Percentiles rank a stretch among this genome's conserved stretches.
These are phyloP conservation scores for Drosophila ochracea DNA, from an alignment of 2,888 invertebrate genomes.

Conservation along the genomic window DNA sequence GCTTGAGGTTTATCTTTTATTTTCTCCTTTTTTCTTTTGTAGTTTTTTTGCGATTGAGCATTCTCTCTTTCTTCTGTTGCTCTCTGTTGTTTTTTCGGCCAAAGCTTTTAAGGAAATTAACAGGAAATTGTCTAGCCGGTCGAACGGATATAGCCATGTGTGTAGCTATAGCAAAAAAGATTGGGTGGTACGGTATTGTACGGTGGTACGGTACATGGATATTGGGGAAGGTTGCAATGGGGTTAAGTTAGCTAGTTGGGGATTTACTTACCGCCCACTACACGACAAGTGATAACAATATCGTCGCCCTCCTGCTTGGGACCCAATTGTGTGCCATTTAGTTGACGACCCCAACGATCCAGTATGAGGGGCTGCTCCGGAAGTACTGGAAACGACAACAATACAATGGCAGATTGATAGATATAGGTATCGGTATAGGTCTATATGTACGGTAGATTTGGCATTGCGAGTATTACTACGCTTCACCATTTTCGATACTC, in stretches of 20 bases:
- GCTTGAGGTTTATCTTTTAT: slow-evolving; percentile 45
- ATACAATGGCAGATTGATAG: slow-evolving; percentile 22
- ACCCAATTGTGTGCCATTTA: slow-evolving; percentile 92
- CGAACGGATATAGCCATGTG: slow-evolving; percentile 70
- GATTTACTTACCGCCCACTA: slow-evolving; percentile 91
- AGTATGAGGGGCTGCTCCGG: slow-evolving; percentile 94
- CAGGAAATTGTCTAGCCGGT: slow-evolving; percentile 79
- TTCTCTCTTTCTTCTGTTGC: neutral
- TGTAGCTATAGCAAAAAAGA: slow-evolving; percentile 24
- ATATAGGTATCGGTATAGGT: slow-evolving; percentile 6
- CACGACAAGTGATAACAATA: slow-evolving; percentile 93
- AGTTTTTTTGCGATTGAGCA: slow-evolving; percentile 11
- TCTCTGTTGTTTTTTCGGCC: slow-evolving; percentile 36
- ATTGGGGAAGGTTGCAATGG: slow-evolving; percentile 26
- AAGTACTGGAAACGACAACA: slow-evolving; percentile 88
- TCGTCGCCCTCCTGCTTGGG: slow-evolving; percentile 95
- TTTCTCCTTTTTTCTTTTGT: slow-evolving; percentile 21
- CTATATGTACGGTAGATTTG: neutral
- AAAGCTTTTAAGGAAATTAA: slow-evolving; percentile 83
- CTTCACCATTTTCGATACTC: slow-evolving; percentile 85
- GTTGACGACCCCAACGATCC: slow-evolving; percentile 93
- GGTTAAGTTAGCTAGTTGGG: slow-evolving; percentile 53
- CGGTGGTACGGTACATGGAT: neutral
- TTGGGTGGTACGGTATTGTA: neutral
- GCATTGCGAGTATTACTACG: neutral